Evolutionary conservation across 1,140 invertebrate genomes (phyloP), one percentile per base, ranked within the genome.

Genomic region (Ladona fulva): DNA sequence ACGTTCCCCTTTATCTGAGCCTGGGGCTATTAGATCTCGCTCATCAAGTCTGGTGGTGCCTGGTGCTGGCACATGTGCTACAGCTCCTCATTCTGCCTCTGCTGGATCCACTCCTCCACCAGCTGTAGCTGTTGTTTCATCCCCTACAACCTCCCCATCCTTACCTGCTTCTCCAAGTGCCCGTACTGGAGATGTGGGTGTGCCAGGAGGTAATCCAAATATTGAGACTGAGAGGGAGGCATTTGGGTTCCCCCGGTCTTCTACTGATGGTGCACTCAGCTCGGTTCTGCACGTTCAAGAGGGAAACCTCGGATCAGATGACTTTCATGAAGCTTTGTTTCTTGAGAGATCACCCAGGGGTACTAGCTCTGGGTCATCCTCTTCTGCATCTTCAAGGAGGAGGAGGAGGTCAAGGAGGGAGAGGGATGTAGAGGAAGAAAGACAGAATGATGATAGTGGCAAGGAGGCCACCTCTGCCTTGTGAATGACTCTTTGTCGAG

Each of bases 321-420:
- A 89, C 82, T 90, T 90, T 81, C 89, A 90, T 80, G 89, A 90
- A 82, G 88, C 88, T 19, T 81, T 90, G 5, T 90, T 90, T 79
- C 81, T 88, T 42, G 87, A 88, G 80, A 82, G 87, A 74, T 88
- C 87, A 7, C 87, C 88, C 0, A 88, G 88, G 80, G 77, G 79
- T 79, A 37, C 76, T 42, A 11, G 77, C 77, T 66, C 52, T 22
- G 52, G 16, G 14, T 66, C 52, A 16, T 66, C 52, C n/a, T 66
- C 52, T 3, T 66, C 52, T 1, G 24, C 76, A 78, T 78, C 74
- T 76, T 79, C 42, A 14, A 80, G 79, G 44, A 77, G 80, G n/a
- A 73, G 81, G 12, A 80, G 79, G 24, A 78, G 78, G 24, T 81
- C 80, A 7, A 79, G 80, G n/a, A 81, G 81, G 37, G 80, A 81